These are phyloP conservation scores for Orthonychiurus folsomi DNA, from an alignment of 2,888 invertebrate species.

Conservation along the genomic window DNA sequence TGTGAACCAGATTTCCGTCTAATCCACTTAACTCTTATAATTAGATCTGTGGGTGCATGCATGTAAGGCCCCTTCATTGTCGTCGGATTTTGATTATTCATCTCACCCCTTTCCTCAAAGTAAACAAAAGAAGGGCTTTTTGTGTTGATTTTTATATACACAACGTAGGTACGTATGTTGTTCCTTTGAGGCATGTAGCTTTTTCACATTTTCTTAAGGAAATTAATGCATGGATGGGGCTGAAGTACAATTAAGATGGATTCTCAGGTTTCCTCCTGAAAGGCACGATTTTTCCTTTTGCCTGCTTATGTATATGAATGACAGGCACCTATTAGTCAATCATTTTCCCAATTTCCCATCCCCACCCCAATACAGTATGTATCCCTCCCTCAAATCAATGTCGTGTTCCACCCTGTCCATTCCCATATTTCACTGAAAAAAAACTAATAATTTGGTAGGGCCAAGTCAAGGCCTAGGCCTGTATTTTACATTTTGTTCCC, in stretches of 20 bases:
- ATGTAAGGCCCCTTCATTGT: neutral
- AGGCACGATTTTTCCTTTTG: too few relatives aligned
- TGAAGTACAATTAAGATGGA: conserved; percentile 20
- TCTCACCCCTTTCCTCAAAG: too few relatives aligned
- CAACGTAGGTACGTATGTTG: too few relatives aligned
- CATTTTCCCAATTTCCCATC: neutral
- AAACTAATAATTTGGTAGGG: neutral
- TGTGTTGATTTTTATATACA: neutral
- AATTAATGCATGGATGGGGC: neutral
- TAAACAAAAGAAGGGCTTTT: neutral
- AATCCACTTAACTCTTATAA: conserved; percentile 1
- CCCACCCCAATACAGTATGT: too few relatives aligned
- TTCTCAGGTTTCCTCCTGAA: conserved; percentile 21
- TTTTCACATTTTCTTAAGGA: neutral
- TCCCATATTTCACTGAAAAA: conserved; percentile 36
- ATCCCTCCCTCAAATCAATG: conserved; percentile 34
- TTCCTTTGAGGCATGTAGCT: neutral
- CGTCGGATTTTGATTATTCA: too few relatives aligned
- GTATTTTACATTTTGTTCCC: conserved; percentile 6
- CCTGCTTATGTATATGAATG: too few relatives aligned
- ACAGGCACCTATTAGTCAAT: conserved; percentile 13
- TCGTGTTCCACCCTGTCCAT: conserved; percentile 30
- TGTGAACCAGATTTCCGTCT: conserved; percentile 1
- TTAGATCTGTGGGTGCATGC: neutral
- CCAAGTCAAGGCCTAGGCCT: neutral